Percentiles rank a stretch among this genome's conserved stretches.
Evolutionary conservation across 1,140 invertebrate genomes (phyloP).

Genomic region (Bursaphelenchus mucronatus): DNA sequence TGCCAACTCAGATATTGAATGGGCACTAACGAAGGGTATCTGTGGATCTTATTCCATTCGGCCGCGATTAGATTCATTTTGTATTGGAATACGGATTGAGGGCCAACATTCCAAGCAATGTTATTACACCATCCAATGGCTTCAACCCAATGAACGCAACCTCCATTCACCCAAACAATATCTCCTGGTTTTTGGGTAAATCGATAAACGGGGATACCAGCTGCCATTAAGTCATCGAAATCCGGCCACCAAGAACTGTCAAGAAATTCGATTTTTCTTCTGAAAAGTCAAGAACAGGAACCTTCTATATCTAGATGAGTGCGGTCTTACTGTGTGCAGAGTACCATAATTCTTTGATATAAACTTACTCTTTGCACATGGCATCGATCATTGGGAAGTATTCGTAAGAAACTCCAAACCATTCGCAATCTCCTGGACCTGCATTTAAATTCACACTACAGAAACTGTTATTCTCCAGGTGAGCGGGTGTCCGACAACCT

Average conservation of each 20-base stretch:
- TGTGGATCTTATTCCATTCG: constrained; percentile 83
- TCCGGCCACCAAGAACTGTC: constrained; percentile 98
- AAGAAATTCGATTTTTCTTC: constrained; percentile 83
- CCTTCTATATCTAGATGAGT: too few species aligned
- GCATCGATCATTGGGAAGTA: constrained; percentile 89
- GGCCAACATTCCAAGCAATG: constrained; percentile 98
- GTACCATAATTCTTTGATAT: neutral
- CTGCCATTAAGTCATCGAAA: constrained; percentile 84
- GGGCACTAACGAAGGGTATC: constrained; percentile 94
- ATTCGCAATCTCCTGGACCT: constrained; percentile 96
- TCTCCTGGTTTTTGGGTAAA: constrained; percentile 95
- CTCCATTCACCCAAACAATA: constrained; percentile 95
- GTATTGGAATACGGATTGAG: constrained; percentile 85
- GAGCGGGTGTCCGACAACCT: constrained; percentile 84
- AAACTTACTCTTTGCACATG: constrained; percentile 72
- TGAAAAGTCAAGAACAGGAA: neutral
- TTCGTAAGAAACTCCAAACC: constrained; percentile 89
- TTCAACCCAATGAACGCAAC: constrained; percentile 92
- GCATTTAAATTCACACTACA: constrained; percentile 99
- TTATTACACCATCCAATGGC: constrained; percentile 78
- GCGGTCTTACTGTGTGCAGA: neutral
- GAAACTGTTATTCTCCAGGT: constrained; percentile 98
- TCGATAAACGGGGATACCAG: constrained; percentile 91
- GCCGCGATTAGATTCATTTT: constrained; percentile 86
- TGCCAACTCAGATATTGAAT: constrained; percentile 98